phyloP scores from a whole-genome alignment of 2,113 vertebrate genomes.

The Rhombomys opimus region DNA sequence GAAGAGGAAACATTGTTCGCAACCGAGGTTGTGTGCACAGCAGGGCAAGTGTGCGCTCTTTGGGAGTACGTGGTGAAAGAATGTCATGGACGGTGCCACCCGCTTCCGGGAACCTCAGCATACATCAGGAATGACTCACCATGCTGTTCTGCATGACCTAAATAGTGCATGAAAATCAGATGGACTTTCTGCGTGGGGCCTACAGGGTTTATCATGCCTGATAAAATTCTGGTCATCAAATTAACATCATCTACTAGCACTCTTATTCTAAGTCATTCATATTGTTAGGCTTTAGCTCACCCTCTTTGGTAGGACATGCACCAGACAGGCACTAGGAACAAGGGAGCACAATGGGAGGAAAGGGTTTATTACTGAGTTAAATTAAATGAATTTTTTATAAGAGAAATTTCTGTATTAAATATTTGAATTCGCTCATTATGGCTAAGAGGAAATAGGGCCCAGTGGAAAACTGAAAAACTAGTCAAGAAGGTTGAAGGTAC shows the following conservation, averaged over 20 bases:
- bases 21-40: not conserved
- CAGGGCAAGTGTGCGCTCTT: not conserved
- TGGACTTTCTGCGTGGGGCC: not conserved
- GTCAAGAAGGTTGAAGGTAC: not conserved
- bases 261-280: not conserved
- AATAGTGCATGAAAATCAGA: not conserved
- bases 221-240: not conserved
- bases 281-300: not conserved
- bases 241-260: not conserved
- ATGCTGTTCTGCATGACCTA: not conserved
- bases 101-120: not conserved
- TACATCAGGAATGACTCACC: not conserved
- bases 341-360: too few relatives aligned
- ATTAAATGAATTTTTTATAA: not conserved
- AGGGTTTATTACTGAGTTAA: not conserved
- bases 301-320: not conserved
- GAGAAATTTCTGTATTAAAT: not conserved
- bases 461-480: not conserved
- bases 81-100: too few relatives aligned
- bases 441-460: not conserved
- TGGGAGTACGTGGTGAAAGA: slow-evolving; percentile 2
- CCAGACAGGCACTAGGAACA: not conserved
- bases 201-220: not conserved
- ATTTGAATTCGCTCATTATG: not conserved
- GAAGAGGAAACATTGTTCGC: not conserved